phyloP scores from a whole-genome alignment of 2,113 vertebrate species.

The Sturnira hondurensis region DNA sequence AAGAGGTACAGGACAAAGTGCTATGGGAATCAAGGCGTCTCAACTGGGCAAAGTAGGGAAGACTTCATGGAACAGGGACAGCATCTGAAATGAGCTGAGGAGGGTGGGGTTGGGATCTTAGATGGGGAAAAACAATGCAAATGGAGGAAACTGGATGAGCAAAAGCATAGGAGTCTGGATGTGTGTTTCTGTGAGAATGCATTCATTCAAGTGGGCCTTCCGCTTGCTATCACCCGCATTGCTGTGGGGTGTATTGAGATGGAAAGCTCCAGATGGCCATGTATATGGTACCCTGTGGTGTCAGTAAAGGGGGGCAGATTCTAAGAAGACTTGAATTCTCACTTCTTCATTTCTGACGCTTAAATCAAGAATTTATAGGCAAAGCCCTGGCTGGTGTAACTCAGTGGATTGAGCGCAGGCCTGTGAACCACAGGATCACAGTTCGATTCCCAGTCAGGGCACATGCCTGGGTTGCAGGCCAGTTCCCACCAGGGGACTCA shows the following conservation, averaged over 20 bases:
- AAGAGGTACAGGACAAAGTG: background rate
- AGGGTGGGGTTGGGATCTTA: background rate
- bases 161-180: background rate
- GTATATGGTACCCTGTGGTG: too few relatives aligned
- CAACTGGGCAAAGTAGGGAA: background rate
- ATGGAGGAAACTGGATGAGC: background rate
- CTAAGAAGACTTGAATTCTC: background rate
- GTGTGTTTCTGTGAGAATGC: background rate
- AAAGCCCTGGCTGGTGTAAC: too few relatives aligned
- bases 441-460: too few relatives aligned
- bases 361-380: background rate
- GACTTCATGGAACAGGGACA: background rate
- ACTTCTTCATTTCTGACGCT: background rate
- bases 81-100: background rate
- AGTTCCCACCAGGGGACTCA: too few relatives aligned
- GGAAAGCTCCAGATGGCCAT: background rate
- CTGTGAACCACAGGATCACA: too few relatives aligned
- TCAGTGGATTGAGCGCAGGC: too few relatives aligned
- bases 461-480: too few relatives aligned
- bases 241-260: accelerated
- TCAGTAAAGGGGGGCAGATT: background rate
- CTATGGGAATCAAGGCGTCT: background rate
- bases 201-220: background rate
- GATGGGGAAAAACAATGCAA: background rate
- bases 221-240: background rate